phyloP scores from a whole-genome alignment of 2,888 invertebrate species.

The Petrolisthes manimaculis region DNA sequence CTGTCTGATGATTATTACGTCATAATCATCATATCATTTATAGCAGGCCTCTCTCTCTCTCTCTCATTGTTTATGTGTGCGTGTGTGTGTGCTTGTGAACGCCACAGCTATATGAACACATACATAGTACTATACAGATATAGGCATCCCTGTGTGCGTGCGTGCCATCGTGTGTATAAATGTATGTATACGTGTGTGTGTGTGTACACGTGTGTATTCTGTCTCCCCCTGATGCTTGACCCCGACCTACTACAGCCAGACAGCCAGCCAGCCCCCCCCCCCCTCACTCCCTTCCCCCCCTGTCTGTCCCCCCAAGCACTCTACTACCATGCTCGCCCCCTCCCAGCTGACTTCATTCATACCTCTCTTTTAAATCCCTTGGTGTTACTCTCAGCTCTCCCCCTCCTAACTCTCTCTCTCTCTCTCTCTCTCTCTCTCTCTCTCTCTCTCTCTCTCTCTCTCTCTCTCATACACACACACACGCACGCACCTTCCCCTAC shows the following conservation, averaged over 20 bases:
- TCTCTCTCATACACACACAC: background rate
- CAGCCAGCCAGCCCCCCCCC: background rate
- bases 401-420: slow-evolving; percentile 1
- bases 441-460: slow-evolving; percentile 4
- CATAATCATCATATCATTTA: too few relatives aligned
- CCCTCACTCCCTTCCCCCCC: background rate
- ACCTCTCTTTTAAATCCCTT: background rate
- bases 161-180: background rate
- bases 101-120: too few relatives aligned
- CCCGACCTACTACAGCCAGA: background rate
- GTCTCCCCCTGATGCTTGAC: background rate
- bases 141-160: too few relatives aligned
- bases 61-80: too few relatives aligned
- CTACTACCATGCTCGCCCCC: background rate
- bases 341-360: background rate
- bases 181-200: background rate
- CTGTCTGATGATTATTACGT: too few relatives aligned
- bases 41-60: too few relatives aligned
- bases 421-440: slow-evolving; percentile 15
- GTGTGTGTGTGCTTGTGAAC: too few relatives aligned
- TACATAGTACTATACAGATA: too few relatives aligned
- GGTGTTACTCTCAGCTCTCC: background rate
- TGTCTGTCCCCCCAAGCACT: background rate
- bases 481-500: slow-evolving; percentile 17
- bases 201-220: background rate